These are phyloP conservation scores for Phalacrocorax brasilianus DNA, from an alignment of 2,113 vertebrate genomes.

Conservation along the genomic window DNA sequence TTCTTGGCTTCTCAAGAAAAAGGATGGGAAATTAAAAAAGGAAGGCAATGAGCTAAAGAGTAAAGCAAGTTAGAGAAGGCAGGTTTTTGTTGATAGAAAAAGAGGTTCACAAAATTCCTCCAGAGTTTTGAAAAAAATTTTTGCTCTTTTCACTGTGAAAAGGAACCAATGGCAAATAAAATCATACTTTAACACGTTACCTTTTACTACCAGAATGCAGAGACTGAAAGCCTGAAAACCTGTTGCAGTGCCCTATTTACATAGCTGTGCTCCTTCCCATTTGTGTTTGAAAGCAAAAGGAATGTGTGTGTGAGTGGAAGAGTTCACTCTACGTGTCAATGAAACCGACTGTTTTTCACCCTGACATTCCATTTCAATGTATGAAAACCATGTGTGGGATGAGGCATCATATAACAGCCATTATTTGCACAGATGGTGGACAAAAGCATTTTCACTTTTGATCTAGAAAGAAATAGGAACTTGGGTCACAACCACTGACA, in stretches of 20 bases:
- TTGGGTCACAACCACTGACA: not conserved
- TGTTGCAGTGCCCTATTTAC: not conserved
- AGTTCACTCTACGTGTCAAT: not conserved
- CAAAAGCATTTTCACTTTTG: conserved; percentile 59
- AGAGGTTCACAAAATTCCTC: not conserved
- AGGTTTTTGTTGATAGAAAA: not conserved
- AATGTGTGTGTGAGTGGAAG: not conserved
- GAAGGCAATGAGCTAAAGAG: not conserved
- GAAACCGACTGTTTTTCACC: not conserved
- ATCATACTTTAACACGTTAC: not conserved
- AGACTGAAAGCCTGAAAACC: not conserved
- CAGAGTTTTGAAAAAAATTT: not conserved
- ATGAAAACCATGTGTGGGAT: conserved; percentile 32
- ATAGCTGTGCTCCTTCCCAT: not conserved
- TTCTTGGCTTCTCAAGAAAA: not conserved
- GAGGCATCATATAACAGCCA: not conserved
- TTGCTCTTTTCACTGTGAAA: not conserved
- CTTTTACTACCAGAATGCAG: not conserved
- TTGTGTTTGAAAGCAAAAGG: not conserved
- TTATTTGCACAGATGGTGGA: conserved; percentile 77
- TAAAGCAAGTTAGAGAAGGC: not conserved
- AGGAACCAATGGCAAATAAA: not conserved
- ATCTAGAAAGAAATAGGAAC: conserved; percentile 43
- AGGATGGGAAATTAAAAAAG: not conserved
- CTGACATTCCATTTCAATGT: conserved; percentile 7